Evolutionary conservation across 2,797 vertebrate species (phyloP).

Genomic region (Dendrocincla tyrannina): DNA sequence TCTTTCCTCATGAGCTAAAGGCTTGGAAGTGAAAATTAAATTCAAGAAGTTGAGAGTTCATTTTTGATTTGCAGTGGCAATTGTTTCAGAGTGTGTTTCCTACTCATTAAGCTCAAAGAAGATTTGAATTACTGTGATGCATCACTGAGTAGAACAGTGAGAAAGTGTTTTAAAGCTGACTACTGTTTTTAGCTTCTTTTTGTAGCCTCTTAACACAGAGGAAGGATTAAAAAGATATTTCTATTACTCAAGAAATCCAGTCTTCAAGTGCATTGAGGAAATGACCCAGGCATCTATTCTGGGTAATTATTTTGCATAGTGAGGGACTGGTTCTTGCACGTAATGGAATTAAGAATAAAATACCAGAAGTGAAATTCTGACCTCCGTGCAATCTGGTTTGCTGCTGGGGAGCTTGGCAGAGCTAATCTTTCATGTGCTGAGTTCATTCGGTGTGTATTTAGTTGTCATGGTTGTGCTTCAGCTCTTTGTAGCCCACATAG

Average conservation of each 20-base stretch:
- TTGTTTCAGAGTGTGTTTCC: not conserved
- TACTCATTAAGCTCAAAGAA: not conserved
- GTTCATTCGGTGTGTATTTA: not conserved
- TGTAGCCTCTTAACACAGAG: not conserved
- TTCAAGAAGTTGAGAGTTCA: not conserved
- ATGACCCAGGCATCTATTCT: not conserved
- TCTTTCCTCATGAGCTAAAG: not conserved
- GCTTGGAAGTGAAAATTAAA: not conserved
- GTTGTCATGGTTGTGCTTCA: not conserved
- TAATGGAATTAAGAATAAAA: not conserved
- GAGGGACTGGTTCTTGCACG: not conserved
- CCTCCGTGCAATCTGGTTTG: not conserved
- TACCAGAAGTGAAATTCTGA: not conserved
- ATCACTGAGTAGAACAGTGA: not conserved
- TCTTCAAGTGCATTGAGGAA: not conserved
- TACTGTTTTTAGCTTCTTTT: not conserved
- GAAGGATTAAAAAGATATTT: not conserved
- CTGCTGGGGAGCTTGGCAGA: not conserved
- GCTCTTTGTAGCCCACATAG: not conserved
- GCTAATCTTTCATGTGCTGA: accelerated
- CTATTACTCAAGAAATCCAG: not conserved
- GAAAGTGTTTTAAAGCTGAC: not conserved
- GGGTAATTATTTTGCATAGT: not conserved
- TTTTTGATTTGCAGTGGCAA: not conserved
- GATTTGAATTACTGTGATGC: not conserved